Evolutionary conservation across 2,888 invertebrate species (phyloP), one percentile per base, ranked within the genome.

Genomic region (Rapana venosa): DNA sequence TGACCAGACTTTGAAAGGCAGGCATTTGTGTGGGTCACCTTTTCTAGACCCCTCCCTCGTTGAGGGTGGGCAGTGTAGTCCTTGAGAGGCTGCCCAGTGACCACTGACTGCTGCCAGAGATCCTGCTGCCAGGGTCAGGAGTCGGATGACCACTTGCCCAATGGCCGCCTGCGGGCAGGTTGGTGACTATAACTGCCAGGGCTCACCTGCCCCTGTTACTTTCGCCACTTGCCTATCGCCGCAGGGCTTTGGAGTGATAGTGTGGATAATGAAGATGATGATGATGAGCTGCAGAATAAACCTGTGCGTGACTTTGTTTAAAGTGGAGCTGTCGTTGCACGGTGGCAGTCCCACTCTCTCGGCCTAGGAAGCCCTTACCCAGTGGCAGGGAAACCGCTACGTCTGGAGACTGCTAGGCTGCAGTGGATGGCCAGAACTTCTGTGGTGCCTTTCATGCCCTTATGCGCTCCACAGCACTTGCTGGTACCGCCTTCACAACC

Each of bases 261-360:
- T n/a, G n/a, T n/a, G n/a, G n/a, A n/a, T n/a, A n/a, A n/a, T 70
- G 70, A 26, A 0, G 20, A 1, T 61, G 5, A 5, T 17, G 11
- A 74, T 30, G 66, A 6, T 32, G 36, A 22, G 17, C 61, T 32
- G 11, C 26, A 2, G 32, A n/a, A 86, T 17, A 32, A 17, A 86
- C 86, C 30, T 86, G 86, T 58, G 58, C 58, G 86, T 56, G 86
- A 86, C 11, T 84, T 84, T 32, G 58, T 22, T 32, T 86, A 26
- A 86, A 70, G 86, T 86, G 86, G 61, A 32, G 61, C n/a, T 61
- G 61, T 32, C 86, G 58, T 85, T 86, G 86, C 58, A 86, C 86
- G n/a, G 56, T 58, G 20, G 86, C 61, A 58, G 61, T 58, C 58
- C 86, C 58, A 86, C 86, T 86, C 86, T 86, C 86, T 86, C 56